These are phyloP conservation scores for Microvelia longipes DNA, from an alignment of 1,140 invertebrate species.

Conservation along the genomic window DNA sequence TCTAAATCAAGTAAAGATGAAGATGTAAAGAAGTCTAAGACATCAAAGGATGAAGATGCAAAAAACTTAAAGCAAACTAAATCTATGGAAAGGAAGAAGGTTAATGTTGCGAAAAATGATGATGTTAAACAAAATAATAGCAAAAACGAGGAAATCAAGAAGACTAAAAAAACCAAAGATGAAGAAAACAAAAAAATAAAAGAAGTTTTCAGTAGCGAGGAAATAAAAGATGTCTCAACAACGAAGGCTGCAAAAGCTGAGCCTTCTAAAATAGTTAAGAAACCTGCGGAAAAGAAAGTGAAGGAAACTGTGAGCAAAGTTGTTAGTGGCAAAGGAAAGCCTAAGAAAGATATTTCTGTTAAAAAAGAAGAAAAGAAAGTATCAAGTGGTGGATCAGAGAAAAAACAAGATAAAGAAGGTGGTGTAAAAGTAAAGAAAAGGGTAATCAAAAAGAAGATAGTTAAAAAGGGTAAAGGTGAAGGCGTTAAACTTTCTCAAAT, in stretches of 20 bases:
- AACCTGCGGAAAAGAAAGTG: background rate
- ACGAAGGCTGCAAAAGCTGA: too few relatives aligned
- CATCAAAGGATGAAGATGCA: conserved; percentile 4
- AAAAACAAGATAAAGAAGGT: too few relatives aligned
- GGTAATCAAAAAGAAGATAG: conserved; percentile 18
- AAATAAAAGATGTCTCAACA: too few relatives aligned
- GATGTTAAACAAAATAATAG: conserved; percentile 11
- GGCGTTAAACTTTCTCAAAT: conserved; percentile 34
- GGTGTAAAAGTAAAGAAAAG: too few relatives aligned
- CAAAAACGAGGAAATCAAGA: conserved; percentile 14
- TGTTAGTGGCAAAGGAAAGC: conserved; percentile 16
- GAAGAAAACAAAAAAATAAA: conserved; percentile 26
- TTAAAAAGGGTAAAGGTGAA: conserved; percentile 20
- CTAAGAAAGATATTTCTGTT: conserved; percentile 25
- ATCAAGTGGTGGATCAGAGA: too few relatives aligned
- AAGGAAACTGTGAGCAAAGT: background rate
- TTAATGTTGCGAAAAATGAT: conserved; percentile 8
- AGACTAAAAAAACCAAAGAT: conserved; percentile 18
- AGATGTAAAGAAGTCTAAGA: conserved; percentile 5
- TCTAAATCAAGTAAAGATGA: background rate
- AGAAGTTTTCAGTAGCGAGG: too few relatives aligned
- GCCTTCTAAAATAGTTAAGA: too few relatives aligned
- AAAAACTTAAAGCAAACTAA: too few relatives aligned
- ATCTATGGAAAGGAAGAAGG: too few relatives aligned
- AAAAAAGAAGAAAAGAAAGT: conserved; percentile 21